A percentile compares a stretch with the other conserved stretches of the same genome.
Evolutionary conservation across 2,113 vertebrate genomes (phyloP).

Genomic region (Dipodomys stephensi): DNA sequence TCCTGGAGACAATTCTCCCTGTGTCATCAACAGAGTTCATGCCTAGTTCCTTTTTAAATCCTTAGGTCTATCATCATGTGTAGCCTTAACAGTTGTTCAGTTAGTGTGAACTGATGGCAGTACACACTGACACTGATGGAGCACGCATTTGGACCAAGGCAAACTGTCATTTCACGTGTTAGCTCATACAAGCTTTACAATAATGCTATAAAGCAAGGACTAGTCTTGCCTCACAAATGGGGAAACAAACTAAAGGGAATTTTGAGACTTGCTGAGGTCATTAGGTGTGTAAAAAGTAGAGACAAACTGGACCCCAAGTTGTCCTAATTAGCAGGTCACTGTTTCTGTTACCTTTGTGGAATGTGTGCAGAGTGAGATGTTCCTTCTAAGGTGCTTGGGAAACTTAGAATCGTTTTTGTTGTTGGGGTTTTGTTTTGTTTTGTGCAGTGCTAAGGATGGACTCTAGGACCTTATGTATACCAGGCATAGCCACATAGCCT

Average conservation of each 20-base stretch:
- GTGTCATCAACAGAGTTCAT: not conserved
- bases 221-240: not conserved
- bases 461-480: too few relatives aligned
- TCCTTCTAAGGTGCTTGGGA: not conserved
- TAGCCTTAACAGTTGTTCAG: not conserved
- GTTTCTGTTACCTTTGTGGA: not conserved
- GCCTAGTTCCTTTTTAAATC: not conserved
- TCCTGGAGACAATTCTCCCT: not conserved
- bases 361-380: not conserved
- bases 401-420: not conserved
- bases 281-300: not conserved
- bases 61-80: not conserved
- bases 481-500: too few relatives aligned
- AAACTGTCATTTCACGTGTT: not conserved
- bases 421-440: too few relatives aligned
- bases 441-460: too few relatives aligned
- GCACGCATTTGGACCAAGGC: not conserved
- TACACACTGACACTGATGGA: not conserved
- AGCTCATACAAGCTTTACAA: not conserved
- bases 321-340: not conserved
- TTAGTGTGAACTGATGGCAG: not conserved
- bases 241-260: not conserved
- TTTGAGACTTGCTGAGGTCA: not conserved
- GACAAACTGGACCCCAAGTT: not conserved
- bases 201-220: not conserved